A percentile compares a stretch with the other conserved stretches of the same genome.
phyloP scores from a whole-genome alignment of 2,113 vertebrate species.

The Maylandia zebra region DNA sequence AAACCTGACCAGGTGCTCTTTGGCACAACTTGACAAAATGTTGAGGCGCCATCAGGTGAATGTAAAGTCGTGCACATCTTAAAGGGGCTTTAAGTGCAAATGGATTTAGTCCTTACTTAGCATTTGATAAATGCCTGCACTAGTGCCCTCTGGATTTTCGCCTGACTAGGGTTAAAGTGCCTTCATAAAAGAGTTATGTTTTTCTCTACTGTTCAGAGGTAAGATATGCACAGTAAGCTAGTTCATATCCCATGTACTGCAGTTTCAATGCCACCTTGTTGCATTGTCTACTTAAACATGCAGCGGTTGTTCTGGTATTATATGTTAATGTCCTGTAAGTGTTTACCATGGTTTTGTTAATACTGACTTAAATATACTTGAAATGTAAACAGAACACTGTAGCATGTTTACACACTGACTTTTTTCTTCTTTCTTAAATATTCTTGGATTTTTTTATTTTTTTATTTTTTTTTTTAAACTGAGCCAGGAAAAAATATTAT shows the following conservation, averaged over 20 bases:
- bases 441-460: background rate
- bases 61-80: background rate
- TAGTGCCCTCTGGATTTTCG: constrained; percentile 11
- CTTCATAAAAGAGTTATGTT: background rate
- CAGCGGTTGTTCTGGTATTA: background rate
- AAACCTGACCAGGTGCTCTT: background rate
- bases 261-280: background rate
- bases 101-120: background rate
- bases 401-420: background rate
- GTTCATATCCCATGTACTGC: background rate
- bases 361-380: background rate
- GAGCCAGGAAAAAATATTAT: background rate
- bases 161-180: background rate
- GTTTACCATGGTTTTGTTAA: background rate
- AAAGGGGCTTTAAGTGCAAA: background rate
- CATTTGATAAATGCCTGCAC: constrained; percentile 22
- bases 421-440: background rate
- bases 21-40: background rate
- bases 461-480: background rate
- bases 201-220: background rate
- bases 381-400: background rate
- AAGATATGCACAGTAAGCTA: background rate
- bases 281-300: background rate
- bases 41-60: background rate
- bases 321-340: background rate